Evolutionary conservation across 2,113 vertebrate species (phyloP), one percentile per base, ranked within the genome.

Genomic region (Peromyscus leucopus): DNA sequence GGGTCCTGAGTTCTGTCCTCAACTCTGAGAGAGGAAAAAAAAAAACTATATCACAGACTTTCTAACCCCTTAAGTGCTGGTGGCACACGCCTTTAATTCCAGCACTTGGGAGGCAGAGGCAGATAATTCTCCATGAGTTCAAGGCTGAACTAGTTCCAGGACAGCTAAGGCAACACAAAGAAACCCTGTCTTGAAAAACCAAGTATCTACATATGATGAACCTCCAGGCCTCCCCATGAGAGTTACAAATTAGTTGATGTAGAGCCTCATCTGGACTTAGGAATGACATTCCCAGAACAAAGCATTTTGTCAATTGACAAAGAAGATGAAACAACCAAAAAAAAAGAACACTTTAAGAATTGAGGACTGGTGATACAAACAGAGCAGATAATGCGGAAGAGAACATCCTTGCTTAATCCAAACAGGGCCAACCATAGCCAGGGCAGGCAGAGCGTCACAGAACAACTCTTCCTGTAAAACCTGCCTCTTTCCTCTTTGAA

Each of bases 381-480:
- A 83, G 51, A 84, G 39, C 33, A 93, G 33, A 57, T 7, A 39
- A 4, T n/a, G 1, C 17, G 33, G 74, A 46, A 82, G 31, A 33
- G 26, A 39, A 26, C 21, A 8, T n/a, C 9, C 36, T 17, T 48
- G n/a, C 42, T 7, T 10, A 69, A 3, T 16, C 4, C 36, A 72
- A 39, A 59, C 19, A 42, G 4, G 39, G 61, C 17, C 39, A 57
- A 13, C 22, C 8, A 2, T 13, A 61, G 59, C 28, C 48, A 26
- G 7, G 39, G 46, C 21, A 8, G 31, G 21, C 12, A 22, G 51
- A 24, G 0, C 1, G 9, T 33, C 46, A 7, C 11, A 31, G 15
- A 42, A n/a, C 59, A 33, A 0, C 11, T 46, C 61, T 7, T 67
- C 8, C n/a, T 57, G 21, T 24, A 57, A 85, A 74, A 7, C 11